Evolutionary conservation across 1,140 invertebrate species (phyloP), one percentile per base, ranked within the genome.

Genomic region (Drosophila pachea): DNA sequence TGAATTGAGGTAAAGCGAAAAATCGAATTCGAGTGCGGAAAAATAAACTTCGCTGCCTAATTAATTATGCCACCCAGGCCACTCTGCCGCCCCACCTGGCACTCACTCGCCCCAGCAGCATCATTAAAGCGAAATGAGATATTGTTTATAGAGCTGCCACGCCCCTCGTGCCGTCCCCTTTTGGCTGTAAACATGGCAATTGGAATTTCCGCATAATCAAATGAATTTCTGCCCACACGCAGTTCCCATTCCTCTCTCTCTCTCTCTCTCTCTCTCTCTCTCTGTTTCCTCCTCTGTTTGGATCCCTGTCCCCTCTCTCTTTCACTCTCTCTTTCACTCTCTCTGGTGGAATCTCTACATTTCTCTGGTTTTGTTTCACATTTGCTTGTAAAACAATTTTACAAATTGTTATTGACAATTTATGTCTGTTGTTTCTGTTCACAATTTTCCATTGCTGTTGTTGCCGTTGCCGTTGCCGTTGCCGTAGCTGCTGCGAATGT

Each of bases 401-500:
- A 54, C 71, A 81, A 84, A 86, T 86, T 86, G 81, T 74, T 86
- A 76, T 74, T 76, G 82, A 81, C 82, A 86, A 78, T 75, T 86
- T 81, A 73, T 86, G 67, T 66, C 66, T 78, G 73, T 73, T 66
- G 66, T 61, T 60, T 43, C 33, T 50, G 40, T 62, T 59, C 38
- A 43, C 22, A 56, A 12, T 60, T 47, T 40, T 60, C 43, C 63
- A 64, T 43, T 55, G 9, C 12, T 9, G 31, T 16, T 1, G 7
- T 12, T 66, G 40, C 47, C 59, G 12, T 14, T 42, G 12, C 14
- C 12, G 38, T 56, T 52, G 16, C 8, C 12, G 16, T 32, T 31
- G 16, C 14, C 38, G 49, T 53, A 6, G 11, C 16, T 22, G 7
- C 22, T 22, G 8, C 9, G 9, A 38, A 55, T 49, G 45, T 8